phyloP scores from a whole-genome alignment of 2,888 invertebrate genomes.

The Neoscelio sp. region DNA sequence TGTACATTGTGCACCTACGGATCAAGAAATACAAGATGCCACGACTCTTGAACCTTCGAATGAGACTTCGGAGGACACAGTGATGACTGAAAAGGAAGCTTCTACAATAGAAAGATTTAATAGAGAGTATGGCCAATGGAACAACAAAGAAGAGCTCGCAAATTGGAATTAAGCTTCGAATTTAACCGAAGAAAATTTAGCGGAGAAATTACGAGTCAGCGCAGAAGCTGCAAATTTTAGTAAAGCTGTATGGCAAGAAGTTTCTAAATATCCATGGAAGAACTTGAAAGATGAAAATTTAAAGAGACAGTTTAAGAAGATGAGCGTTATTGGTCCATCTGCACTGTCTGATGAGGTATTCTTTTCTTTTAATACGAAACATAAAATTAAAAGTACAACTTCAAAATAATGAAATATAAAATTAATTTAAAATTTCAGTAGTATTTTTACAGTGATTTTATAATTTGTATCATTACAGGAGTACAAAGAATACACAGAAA shows the following conservation, averaged over 20 bases:
- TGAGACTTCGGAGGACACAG: not conserved
- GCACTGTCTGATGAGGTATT: slow-evolving; percentile 89
- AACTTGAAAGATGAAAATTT: slow-evolving; percentile 88
- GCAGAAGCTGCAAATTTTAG: slow-evolving; percentile 84
- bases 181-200: slow-evolving; percentile 89
- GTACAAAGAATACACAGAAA: slow-evolving; percentile 85
- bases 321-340: slow-evolving; percentile 89
- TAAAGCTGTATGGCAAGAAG: slow-evolving; percentile 87
- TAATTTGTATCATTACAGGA: no score
- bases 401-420: not conserved
- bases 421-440: not conserved
- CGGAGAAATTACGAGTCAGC: slow-evolving; percentile 83
- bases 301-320: slow-evolving; percentile 89
- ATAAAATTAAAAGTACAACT: no score
- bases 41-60: slow-evolving; percentile 10
- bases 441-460: slow-evolving; percentile 11
- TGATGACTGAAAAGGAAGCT: slow-evolving; percentile 85
- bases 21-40: not conserved
- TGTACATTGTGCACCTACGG: slow-evolving; percentile 25
- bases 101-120: slow-evolving; percentile 86
- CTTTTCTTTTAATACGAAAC: no score
- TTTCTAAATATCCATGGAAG: slow-evolving; percentile 89
- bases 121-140: slow-evolving; percentile 85
- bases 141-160: slow-evolving; percentile 86
- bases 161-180: slow-evolving; percentile 92